These are phyloP conservation scores for Papilio gigon DNA, from an alignment of 2,888 invertebrate species.

Conservation along the genomic window DNA sequence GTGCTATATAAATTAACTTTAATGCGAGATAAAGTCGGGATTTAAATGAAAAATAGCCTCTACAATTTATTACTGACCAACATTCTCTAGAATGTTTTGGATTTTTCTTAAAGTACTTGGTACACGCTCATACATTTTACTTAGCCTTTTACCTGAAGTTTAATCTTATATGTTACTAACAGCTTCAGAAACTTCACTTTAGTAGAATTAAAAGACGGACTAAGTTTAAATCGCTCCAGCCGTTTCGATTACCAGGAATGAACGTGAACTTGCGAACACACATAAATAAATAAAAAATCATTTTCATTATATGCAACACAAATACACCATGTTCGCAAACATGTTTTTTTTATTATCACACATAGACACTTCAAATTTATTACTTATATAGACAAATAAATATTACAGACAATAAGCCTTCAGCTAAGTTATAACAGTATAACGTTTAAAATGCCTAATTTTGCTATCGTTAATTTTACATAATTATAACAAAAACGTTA, in stretches of 20 bases:
- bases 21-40: conserved; percentile 32
- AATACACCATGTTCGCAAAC: no score
- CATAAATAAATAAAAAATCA: no score
- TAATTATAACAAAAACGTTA: not conserved
- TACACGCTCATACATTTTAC: not conserved
- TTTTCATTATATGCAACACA: no score
- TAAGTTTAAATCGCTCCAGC: no score
- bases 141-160: not conserved
- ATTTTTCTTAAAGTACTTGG: not conserved
- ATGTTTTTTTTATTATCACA: no score
- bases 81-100: not conserved
- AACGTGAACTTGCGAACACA: no score
- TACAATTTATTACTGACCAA: conserved; percentile 21
- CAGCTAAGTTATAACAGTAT: not conserved
- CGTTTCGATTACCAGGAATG: no score
- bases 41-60: conserved; percentile 31
- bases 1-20: conserved; percentile 28
- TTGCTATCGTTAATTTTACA: not conserved
- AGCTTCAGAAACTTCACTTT: not conserved
- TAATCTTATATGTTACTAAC: not conserved
- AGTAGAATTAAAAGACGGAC: no score
- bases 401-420: no score
- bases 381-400: no score
- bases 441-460: conserved; percentile 1
- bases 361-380: no score